Percentiles rank a stretch among this genome's conserved stretches.
Evolutionary conservation across 2,797 vertebrate species (phyloP).

Genomic region (Anableps anableps): DNA sequence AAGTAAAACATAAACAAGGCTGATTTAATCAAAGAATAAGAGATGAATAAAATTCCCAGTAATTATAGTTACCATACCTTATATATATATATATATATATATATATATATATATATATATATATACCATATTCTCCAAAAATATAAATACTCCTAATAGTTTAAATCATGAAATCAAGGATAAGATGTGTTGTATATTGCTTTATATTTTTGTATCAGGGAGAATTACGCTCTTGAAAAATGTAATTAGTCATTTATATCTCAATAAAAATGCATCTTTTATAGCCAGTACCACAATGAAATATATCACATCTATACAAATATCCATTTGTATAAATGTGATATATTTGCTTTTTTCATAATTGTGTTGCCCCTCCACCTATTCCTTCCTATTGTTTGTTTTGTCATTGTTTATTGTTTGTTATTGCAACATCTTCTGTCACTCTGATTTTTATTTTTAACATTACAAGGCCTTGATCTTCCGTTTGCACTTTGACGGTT

Average conservation of each 20-base stretch:
- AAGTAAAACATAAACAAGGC: no score
- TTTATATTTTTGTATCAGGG: neutral
- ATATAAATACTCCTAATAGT: no score
- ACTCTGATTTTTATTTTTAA: constrained; percentile 17
- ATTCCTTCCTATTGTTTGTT: constrained; percentile 49
- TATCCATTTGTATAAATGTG: no score
- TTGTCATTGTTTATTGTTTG: constrained; percentile 53
- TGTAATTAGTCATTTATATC: neutral
- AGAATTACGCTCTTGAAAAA: neutral
- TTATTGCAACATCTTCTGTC: constrained; percentile 30
- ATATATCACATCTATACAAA: neutral
- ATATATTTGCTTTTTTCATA: constrained; percentile 21
- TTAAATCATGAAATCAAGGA: no score
- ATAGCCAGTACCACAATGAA: neutral
- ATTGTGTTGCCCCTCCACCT: constrained; percentile 25
- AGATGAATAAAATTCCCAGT: neutral
- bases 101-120: no score
- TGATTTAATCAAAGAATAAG: no score
- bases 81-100: no score
- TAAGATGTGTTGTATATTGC: no score
- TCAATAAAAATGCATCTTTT: neutral
- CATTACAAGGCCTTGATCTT: constrained; percentile 39
- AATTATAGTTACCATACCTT: no score
- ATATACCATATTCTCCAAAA: neutral
- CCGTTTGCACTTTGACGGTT: constrained; percentile 40